Evolutionary conservation across 92 coral and sea anemone genomes (phyloP).

Genomic region (Epizoanthus fatuus): DNA sequence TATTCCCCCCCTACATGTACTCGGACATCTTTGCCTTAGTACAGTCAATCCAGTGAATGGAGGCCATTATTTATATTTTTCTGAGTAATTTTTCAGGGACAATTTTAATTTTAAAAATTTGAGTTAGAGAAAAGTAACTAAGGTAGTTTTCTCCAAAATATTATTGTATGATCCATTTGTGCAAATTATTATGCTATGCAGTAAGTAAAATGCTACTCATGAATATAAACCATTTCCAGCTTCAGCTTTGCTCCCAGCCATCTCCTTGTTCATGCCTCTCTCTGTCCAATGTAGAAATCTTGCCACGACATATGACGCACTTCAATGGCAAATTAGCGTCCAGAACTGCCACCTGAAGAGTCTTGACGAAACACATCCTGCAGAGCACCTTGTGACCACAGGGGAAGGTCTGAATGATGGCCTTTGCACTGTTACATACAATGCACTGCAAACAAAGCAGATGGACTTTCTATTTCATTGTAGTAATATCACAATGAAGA

Average conservation of each 20-base stretch:
- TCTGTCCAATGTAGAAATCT: constrained; percentile 89
- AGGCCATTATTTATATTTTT: too few relatives aligned
- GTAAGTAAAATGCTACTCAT: too few relatives aligned
- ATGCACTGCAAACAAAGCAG: constrained; percentile 71
- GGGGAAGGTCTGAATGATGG: constrained; percentile 90
- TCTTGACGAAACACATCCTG: constrained; percentile 87
- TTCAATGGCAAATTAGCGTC: constrained; percentile 90
- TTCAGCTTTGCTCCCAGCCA: not conserved
- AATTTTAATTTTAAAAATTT: too few relatives aligned
- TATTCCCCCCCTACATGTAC: too few relatives aligned
- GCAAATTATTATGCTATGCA: too few relatives aligned
- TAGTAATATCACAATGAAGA: too few relatives aligned
- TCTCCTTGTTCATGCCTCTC: constrained; percentile 72
- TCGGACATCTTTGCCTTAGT: too few relatives aligned
- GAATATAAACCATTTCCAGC: not conserved
- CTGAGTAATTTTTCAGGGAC: too few relatives aligned
- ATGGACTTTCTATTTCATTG: not conserved
- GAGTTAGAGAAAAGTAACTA: too few relatives aligned
- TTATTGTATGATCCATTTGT: too few relatives aligned
- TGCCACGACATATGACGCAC: constrained; percentile 89
- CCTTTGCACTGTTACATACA: constrained; percentile 92
- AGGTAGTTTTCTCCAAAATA: too few relatives aligned
- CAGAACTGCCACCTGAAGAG: constrained; percentile 91
- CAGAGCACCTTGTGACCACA: constrained; percentile 87
- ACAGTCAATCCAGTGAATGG: too few relatives aligned